Percentiles rank a stretch among this genome's conserved stretches.
Evolutionary conservation across 2,797 vertebrate genomes (phyloP).

Genomic region (Aphelocoma californica): DNA sequence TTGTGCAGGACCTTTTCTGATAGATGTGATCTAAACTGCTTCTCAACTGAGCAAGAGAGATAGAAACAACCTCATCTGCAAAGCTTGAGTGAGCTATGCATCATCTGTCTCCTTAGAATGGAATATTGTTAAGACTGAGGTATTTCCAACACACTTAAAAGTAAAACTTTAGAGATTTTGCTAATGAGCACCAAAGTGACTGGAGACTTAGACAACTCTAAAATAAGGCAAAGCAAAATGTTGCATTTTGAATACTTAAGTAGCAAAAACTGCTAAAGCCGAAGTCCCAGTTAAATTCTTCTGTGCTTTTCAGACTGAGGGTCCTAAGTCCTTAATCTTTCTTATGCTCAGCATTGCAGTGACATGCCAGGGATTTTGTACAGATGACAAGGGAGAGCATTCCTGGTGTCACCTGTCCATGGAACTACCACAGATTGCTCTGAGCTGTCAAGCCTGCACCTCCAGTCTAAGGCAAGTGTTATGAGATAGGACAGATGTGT

Average conservation of each 20-base stretch:
- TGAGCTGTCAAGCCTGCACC: not conserved
- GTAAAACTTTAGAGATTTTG: not conserved
- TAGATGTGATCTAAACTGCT: not conserved
- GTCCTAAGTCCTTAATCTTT: not conserved
- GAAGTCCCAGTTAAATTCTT: not conserved
- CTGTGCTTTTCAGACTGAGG: not conserved
- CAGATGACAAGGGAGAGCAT: not conserved
- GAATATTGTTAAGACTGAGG: not conserved
- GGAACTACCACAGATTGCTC: not conserved
- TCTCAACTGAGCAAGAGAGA: not conserved
- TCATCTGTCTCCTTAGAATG: not conserved
- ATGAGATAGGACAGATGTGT: accelerated
- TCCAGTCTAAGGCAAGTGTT: accelerated
- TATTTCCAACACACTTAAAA: not conserved
- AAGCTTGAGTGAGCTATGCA: not conserved
- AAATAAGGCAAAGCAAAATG: not conserved
- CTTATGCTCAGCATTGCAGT: not conserved
- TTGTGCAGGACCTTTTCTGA: not conserved
- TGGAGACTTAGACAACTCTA: not conserved
- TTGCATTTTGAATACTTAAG: not conserved
- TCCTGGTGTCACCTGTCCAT: not conserved
- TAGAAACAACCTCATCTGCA: not conserved
- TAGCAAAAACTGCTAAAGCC: not conserved
- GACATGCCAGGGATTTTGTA: not conserved
- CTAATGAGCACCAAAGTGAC: not conserved